These are phyloP conservation scores for Erannis defoliaria DNA, from an alignment of 2,888 invertebrate species.

Conservation along the genomic window DNA sequence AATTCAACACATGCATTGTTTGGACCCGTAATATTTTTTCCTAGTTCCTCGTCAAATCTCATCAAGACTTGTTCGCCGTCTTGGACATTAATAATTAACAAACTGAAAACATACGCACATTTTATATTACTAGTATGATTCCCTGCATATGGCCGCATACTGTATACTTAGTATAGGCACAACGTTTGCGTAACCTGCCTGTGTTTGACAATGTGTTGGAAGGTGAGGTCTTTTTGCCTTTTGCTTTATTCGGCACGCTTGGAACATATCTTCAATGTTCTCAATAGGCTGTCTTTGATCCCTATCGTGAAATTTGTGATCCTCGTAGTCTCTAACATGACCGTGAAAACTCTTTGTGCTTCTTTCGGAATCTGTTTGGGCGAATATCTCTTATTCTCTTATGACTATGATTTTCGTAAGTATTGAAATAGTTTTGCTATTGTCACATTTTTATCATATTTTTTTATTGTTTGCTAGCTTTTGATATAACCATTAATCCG, in stretches of 20 bases:
- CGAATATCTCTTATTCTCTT: background rate
- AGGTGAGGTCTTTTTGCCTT: slow-evolving; percentile 24
- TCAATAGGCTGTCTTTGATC: slow-evolving; percentile 15
- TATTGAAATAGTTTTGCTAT: background rate
- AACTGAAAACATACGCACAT: background rate
- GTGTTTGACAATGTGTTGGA: slow-evolving; percentile 25
- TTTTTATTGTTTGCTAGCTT: too few relatives aligned
- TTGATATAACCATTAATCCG: too few relatives aligned
- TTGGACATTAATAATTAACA: background rate
- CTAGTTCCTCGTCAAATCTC: background rate
- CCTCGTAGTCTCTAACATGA: slow-evolving; percentile 3
- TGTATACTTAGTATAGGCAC: slow-evolving; percentile 13
- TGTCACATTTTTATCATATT: too few relatives aligned
- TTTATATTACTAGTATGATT: background rate
- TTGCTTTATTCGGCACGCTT: slow-evolving; percentile 10
- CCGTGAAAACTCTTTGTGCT: slow-evolving; percentile 9
- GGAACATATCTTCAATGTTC: background rate
- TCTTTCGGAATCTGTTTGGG: background rate
- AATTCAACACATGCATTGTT: background rate
- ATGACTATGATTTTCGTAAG: background rate
- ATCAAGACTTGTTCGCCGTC: background rate
- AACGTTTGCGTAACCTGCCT: slow-evolving; percentile 27
- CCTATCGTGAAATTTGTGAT: slow-evolving; percentile 4
- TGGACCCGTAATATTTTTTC: background rate
- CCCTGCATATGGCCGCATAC: background rate